These are phyloP conservation scores for Catocala nupta DNA, from an alignment of 2,888 invertebrate species.

Conservation along the genomic window DNA sequence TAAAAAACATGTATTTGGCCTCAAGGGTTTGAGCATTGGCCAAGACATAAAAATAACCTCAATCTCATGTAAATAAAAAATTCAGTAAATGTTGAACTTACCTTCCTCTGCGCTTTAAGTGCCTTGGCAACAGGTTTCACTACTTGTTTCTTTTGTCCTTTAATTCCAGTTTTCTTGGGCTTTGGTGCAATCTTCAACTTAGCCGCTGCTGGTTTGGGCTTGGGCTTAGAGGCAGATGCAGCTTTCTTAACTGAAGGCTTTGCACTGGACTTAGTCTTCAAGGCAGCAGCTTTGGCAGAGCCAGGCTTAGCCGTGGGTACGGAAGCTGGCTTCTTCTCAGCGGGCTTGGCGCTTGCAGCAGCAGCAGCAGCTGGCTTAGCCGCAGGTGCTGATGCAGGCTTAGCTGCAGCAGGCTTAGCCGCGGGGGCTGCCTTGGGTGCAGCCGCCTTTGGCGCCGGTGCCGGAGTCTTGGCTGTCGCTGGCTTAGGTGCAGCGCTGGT, in stretches of 20 bases:
- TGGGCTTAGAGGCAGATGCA: conserved; percentile 80
- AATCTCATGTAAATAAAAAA: not conserved
- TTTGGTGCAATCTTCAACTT: conserved; percentile 85
- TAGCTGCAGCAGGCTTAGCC: conserved; percentile 76
- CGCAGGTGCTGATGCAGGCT: conserved; percentile 80
- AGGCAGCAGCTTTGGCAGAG: conserved; percentile 83
- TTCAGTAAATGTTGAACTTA: conserved; percentile 62
- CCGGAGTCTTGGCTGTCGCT: conserved; percentile 76
- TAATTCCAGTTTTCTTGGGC: conserved; percentile 86
- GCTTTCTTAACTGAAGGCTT: conserved; percentile 85
- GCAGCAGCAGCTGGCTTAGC: conserved; percentile 60
- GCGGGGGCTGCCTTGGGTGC: conserved; percentile 73
- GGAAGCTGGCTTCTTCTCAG: conserved; percentile 75
- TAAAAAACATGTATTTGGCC: no score
- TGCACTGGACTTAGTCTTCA: conserved; percentile 83
- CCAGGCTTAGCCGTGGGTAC: conserved; percentile 84
- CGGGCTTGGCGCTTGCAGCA: conserved; percentile 62
- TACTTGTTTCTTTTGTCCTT: conserved; percentile 84
- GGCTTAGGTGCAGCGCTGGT: conserved; percentile 67
- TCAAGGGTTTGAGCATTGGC: no score
- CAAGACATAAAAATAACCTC: no score
- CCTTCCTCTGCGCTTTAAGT: conserved; percentile 95
- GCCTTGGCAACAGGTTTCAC: conserved; percentile 91
- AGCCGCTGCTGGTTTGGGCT: conserved; percentile 83
- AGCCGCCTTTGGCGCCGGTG: conserved; percentile 81